phyloP scores from a whole-genome alignment of 2,113 vertebrate genomes.

The Suricata suricatta region DNA sequence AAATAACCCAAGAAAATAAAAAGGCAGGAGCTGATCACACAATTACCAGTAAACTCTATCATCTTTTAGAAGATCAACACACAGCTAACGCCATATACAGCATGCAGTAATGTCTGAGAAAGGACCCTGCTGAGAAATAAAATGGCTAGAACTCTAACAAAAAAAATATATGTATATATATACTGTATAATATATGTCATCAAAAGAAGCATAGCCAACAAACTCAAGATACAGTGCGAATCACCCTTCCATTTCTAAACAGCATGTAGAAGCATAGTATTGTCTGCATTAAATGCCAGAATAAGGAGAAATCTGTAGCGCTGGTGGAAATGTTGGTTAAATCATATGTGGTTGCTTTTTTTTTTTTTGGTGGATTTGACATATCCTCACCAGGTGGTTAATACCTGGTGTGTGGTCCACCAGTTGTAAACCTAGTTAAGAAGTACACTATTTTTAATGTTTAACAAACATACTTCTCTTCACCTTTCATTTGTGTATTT shows the following conservation, averaged over 20 bases:
- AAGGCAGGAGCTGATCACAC: slow-evolving; percentile 78
- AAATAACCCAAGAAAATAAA: slow-evolving; percentile 73
- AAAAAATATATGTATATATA: slow-evolving; percentile 82
- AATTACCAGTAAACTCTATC: slow-evolving; percentile 81
- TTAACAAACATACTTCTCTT: slow-evolving; percentile 46
- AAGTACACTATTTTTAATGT: slow-evolving; percentile 54
- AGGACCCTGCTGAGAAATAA: slow-evolving; percentile 83
- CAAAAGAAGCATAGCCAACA: slow-evolving; percentile 82
- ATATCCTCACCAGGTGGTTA: slow-evolving; percentile 54
- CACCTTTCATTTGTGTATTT: slow-evolving; percentile 47
- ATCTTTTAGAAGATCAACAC: slow-evolving; percentile 82
- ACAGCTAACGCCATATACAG: slow-evolving; percentile 88
- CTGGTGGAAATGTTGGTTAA: slow-evolving; percentile 78
- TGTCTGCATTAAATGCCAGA: slow-evolving; percentile 63
- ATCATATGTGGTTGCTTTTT: neutral
- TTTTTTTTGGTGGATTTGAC: slow-evolving; percentile 61
- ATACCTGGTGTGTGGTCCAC: slow-evolving; percentile 54
- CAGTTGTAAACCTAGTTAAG: slow-evolving; percentile 77
- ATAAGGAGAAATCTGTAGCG: slow-evolving; percentile 56
- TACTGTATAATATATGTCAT: slow-evolving; percentile 85
- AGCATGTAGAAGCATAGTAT: slow-evolving; percentile 52
- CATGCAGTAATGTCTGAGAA: slow-evolving; percentile 87
- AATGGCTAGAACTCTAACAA: slow-evolving; percentile 84
- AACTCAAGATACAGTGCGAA: slow-evolving; percentile 68
- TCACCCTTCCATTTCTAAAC: slow-evolving; percentile 69